These are phyloP conservation scores for Xiphophorus maculatus DNA, from an alignment of 2,113 vertebrate species.

Conservation along the genomic window DNA sequence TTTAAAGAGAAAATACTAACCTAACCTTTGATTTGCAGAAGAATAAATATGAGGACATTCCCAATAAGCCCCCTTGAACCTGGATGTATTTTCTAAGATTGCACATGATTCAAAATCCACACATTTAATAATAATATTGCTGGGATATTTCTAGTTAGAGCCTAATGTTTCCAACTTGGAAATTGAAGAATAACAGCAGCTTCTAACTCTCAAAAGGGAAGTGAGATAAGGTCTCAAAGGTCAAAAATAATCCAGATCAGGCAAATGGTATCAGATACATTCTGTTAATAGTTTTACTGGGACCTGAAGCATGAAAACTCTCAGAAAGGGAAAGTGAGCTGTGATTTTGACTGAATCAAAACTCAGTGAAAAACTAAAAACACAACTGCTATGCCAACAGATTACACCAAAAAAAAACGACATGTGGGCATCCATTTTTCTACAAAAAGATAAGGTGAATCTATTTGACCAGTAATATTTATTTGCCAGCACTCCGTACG, in stretches of 20 bases:
- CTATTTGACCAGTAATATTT: neutral
- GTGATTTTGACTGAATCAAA: too few species aligned
- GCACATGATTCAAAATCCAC: neutral
- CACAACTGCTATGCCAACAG: neutral
- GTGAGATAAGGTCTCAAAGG: constrained; percentile 16
- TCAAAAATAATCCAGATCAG: neutral
- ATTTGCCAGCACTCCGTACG: neutral
- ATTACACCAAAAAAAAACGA: neutral
- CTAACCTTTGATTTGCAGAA: neutral
- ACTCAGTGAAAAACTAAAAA: neutral
- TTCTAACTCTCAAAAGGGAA: neutral
- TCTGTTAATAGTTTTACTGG: neutral
- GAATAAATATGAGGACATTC: neutral
- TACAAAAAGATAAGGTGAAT: neutral
- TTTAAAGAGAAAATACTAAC: neutral
- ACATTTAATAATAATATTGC: neutral
- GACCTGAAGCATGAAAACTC: neutral
- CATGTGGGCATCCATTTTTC: neutral
- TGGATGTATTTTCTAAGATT: neutral
- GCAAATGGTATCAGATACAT: neutral
- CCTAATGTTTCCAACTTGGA: neutral
- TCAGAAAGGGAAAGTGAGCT: too few species aligned
- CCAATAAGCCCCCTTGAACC: neutral
- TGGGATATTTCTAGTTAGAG: neutral
- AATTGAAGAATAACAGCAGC: neutral